Evolutionary conservation across 2,113 vertebrate genomes (phyloP).

Genomic region (Pelecanoides urinatrix): DNA sequence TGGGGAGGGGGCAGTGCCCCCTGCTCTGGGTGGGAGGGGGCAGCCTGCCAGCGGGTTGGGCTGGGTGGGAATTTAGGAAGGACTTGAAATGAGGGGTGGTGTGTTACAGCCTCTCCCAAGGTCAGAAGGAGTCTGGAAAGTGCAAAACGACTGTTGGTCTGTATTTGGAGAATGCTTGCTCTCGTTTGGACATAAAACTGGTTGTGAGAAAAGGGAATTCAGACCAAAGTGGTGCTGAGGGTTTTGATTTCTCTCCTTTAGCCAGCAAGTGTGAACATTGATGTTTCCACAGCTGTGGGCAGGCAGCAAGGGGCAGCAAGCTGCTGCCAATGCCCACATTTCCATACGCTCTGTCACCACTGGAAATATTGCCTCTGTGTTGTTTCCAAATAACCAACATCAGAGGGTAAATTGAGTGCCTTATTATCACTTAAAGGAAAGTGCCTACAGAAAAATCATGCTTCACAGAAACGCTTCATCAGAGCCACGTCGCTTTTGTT

Average conservation of each 20-base stretch:
- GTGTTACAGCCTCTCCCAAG: neutral
- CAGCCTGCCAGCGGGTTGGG: neutral
- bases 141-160: neutral
- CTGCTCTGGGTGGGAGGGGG: neutral
- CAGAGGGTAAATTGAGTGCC: neutral
- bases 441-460: neutral
- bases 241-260: neutral
- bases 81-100: neutral
- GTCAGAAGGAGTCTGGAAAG: neutral
- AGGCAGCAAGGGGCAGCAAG: neutral
- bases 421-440: neutral
- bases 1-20: neutral
- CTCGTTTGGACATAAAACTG: neutral
- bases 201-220: neutral
- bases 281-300: neutral
- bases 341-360: neutral
- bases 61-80: neutral
- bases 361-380: neutral
- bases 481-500: fast-evolving
- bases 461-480: neutral
- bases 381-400: neutral
- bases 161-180: neutral
- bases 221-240: neutral
- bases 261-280: neutral
- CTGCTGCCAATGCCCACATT: neutral